Conservation (phyloP, 2,888 invertebrate genomes). For the Andrena flavipes region DNA sequence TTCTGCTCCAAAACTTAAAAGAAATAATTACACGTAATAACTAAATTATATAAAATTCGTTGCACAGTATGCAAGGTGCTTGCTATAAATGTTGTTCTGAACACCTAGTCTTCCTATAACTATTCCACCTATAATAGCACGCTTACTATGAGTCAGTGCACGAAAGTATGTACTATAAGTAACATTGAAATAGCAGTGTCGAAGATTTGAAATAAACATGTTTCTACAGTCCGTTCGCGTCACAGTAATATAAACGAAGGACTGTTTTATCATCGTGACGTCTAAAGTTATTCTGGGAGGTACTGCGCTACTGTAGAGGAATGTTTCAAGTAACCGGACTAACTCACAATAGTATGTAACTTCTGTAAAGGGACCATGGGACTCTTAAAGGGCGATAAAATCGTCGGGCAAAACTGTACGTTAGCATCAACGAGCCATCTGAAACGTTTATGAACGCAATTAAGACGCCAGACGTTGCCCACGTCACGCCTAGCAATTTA, state of each 20-base stretch:
- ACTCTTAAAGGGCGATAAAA: slow-evolving; percentile 51
- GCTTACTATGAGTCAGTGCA: too few species aligned
- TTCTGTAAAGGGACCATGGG: slow-evolving; percentile 27
- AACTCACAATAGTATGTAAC: slow-evolving; percentile 34
- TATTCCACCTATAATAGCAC: too few species aligned
- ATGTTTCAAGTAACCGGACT: slow-evolving; percentile 43
- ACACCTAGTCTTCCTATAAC: too few species aligned
- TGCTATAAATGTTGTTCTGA: too few species aligned
- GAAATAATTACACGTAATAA: too few species aligned
- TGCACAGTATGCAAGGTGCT: too few species aligned
- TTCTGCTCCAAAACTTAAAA: too few species aligned
- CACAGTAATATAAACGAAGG: slow-evolving; percentile 20
- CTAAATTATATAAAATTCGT: too few species aligned
- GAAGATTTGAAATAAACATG: slow-evolving; percentile 8
- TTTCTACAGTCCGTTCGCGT: not conserved
- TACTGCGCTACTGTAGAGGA: slow-evolving; percentile 23
- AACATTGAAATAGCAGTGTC: not conserved
- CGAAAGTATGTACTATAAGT: not conserved
- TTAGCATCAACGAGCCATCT: slow-evolving; percentile 61
- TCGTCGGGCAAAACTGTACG: slow-evolving; percentile 46
- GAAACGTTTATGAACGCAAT: slow-evolving; percentile 76
- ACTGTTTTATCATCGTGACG: slow-evolving; percentile 43
- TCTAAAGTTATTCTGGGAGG: slow-evolving; percentile 51
- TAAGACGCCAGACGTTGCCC: slow-evolving; percentile 78
- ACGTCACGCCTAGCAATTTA: slow-evolving; percentile 73